These are phyloP conservation scores for Trachemys scripta DNA, from an alignment of 2,113 vertebrate species.

Conservation along the genomic window DNA sequence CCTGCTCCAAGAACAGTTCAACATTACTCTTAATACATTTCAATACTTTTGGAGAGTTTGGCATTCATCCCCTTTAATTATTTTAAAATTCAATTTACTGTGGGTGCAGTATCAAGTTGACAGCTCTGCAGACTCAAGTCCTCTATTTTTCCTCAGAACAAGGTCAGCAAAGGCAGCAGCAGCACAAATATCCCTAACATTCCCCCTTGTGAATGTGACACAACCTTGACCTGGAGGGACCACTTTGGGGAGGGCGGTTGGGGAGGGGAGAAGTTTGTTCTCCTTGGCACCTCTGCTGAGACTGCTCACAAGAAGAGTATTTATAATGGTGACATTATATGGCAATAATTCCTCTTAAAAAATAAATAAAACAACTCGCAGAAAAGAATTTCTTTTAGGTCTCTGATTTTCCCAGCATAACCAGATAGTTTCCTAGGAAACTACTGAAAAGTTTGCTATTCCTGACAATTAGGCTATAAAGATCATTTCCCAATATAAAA, in stretches of 20 bases:
- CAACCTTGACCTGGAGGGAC: neutral
- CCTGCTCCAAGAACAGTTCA: slow-evolving; percentile 11
- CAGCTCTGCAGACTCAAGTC: neutral
- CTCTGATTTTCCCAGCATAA: neutral
- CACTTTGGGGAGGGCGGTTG: neutral
- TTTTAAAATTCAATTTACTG: slow-evolving; percentile 21
- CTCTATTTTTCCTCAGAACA: neutral
- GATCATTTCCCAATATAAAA: neutral
- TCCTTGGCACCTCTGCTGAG: neutral
- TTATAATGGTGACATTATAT: neutral
- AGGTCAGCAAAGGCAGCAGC: neutral
- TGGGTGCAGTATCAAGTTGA: neutral
- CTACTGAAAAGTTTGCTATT: neutral
- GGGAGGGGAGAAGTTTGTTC: neutral
- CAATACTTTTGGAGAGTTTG: neutral
- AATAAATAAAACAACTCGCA: neutral
- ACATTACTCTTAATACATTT: neutral
- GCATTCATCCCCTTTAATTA: slow-evolving; percentile 22
- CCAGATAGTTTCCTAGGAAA: neutral
- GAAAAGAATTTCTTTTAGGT: neutral
- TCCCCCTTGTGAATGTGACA: neutral
- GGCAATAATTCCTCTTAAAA: neutral
- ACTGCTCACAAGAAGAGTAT: neutral
- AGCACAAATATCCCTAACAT: neutral
- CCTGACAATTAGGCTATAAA: neutral